Conservation (phyloP, 2,888 invertebrate species). For the Bibio marci region DNA sequence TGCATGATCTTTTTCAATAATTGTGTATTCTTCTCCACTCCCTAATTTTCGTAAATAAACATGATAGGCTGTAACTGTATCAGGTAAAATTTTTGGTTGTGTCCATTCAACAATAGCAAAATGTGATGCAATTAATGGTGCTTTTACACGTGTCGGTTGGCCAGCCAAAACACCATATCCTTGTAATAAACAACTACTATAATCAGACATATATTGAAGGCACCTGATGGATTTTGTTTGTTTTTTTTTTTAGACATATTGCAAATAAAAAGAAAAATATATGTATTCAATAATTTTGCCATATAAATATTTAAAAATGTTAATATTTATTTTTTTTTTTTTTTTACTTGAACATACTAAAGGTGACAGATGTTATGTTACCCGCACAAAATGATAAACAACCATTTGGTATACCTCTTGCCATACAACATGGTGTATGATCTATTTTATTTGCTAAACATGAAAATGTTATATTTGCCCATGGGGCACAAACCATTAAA, state of each 20-base stretch:
- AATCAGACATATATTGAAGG: constrained; percentile 63
- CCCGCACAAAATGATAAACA: constrained; percentile 66
- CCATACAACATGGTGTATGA: constrained; percentile 63
- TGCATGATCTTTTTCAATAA: constrained; percentile 41
- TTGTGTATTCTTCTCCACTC: constrained; percentile 36
- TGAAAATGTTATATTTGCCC: constrained; percentile 64
- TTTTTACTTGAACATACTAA: constrained; percentile 65
- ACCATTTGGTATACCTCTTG: constrained; percentile 53
- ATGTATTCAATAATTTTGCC: background rate
- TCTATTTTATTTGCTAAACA: constrained; percentile 66
- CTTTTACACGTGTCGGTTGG: constrained; percentile 47
- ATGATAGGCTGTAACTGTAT: constrained; percentile 51
- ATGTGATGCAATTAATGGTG: constrained; percentile 55
- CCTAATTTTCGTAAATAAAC: constrained; percentile 40
- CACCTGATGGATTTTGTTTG: constrained; percentile 38
- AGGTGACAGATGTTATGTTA: constrained; percentile 59
- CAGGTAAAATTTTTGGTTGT: constrained; percentile 47
- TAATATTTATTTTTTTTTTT: background rate
- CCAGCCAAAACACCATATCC: constrained; percentile 71
- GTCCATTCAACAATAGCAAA: constrained; percentile 69
- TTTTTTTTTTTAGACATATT: background rate
- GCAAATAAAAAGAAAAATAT: background rate
- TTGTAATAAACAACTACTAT: constrained; percentile 66
- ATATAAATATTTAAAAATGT: background rate
- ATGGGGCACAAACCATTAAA: constrained; percentile 78